Evolutionary conservation across 1,140 invertebrate genomes (phyloP).

Genomic region (Drosophila pectinifera): DNA sequence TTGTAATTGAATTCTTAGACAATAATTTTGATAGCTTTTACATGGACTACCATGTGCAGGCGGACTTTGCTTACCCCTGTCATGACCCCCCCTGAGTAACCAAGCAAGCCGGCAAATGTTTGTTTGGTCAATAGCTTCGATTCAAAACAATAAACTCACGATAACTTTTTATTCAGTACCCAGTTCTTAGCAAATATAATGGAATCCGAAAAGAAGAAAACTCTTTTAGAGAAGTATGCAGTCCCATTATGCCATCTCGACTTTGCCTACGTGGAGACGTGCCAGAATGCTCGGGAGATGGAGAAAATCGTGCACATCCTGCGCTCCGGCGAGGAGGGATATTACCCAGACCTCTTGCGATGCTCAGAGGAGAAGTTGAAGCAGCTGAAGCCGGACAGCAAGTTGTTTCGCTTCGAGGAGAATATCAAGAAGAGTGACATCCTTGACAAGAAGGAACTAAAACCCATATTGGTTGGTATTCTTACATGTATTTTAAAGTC

Average conservation of each 20-base stretch:
- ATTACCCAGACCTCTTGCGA: conserved; percentile 87
- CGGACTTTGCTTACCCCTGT: neutral
- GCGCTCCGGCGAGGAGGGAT: conserved; percentile 89
- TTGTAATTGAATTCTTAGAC: too few relatives aligned
- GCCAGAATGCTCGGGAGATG: conserved; percentile 86
- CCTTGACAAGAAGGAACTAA: conserved; percentile 77
- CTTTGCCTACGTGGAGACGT: conserved; percentile 87
- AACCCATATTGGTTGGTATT: conserved; percentile 67
- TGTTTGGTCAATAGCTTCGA: conserved; percentile 22
- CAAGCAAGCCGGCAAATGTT: conserved; percentile 9
- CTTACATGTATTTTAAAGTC: neutral
- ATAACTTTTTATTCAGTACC: neutral
- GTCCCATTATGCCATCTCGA: conserved; percentile 88
- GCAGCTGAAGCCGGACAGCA: conserved; percentile 86
- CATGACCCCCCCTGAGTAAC: neutral
- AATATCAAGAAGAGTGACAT: conserved; percentile 75
- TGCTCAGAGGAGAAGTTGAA: conserved; percentile 86
- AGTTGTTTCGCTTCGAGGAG: conserved; percentile 85
- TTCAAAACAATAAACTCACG: neutral
- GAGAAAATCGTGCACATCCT: conserved; percentile 88
- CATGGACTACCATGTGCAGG: neutral
- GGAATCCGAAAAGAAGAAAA: conserved; percentile 59
- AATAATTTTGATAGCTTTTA: neutral
- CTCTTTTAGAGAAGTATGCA: conserved; percentile 86
- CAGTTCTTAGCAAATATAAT: neutral